These are phyloP conservation scores for Tachina fera DNA, from an alignment of 2,888 invertebrate species.

Conservation along the genomic window DNA sequence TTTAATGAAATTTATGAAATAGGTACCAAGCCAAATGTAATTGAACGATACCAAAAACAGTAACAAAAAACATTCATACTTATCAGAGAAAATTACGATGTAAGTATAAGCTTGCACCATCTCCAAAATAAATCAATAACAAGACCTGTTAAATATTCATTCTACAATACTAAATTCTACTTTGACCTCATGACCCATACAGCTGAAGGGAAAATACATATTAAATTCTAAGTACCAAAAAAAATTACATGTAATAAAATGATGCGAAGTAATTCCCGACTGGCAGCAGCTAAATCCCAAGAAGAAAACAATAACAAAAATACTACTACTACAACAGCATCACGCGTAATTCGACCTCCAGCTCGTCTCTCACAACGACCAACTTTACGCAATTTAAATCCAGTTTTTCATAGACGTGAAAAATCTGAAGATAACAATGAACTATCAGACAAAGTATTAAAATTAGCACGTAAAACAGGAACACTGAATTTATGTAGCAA, in stretches of 20 bases:
- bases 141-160: neutral
- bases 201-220: neutral
- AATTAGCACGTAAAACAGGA: constrained; percentile 91
- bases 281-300: constrained; percentile 15
- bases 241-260: constrained; percentile 17
- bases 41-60: neutral
- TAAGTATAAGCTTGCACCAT: neutral
- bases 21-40: constrained; percentile 19
- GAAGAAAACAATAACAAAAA: constrained; percentile 41
- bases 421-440: constrained; percentile 88
- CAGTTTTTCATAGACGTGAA: constrained; percentile 89
- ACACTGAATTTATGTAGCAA: constrained; percentile 90
- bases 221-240: neutral
- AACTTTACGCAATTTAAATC: constrained; percentile 80
- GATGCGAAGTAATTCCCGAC: constrained; percentile 44
- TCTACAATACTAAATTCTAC: neutral
- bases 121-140: constrained; percentile 46
- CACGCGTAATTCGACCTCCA: constrained; percentile 48
- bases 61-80: neutral
- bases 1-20: neutral
- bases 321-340: neutral
- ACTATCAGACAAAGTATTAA: constrained; percentile 88
- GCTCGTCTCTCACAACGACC: constrained; percentile 74
- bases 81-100: neutral
- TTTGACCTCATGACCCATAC: too few relatives aligned